Conservation (phyloP, 2,888 invertebrate species). For the Dromius quadrimaculatus region DNA sequence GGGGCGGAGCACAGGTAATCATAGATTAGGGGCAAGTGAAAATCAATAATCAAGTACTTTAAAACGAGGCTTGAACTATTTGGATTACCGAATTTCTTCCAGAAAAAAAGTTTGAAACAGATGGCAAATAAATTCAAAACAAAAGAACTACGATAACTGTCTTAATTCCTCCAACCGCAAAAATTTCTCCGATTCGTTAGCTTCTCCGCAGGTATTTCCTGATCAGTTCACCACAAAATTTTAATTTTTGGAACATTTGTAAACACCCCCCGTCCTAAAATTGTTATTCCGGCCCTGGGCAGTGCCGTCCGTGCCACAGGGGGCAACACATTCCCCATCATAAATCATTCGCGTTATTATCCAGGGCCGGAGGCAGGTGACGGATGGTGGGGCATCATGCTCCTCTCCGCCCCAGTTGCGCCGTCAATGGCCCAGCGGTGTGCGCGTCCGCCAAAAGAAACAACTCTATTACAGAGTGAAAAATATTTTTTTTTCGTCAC, state of each 20-base stretch:
- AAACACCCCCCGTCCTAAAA: neutral
- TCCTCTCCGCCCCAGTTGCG: slow-evolving; percentile 41
- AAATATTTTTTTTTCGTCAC: slow-evolving; percentile 50
- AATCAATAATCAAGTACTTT: too few species aligned
- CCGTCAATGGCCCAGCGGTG: slow-evolving; percentile 18
- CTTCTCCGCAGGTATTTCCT: neutral
- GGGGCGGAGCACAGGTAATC: slow-evolving; percentile 19
- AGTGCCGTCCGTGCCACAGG: slow-evolving; percentile 57
- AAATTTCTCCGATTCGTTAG: neutral
- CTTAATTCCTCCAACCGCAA: neutral
- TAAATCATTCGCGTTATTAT: slow-evolving; percentile 64
- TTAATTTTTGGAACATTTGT: neutral
- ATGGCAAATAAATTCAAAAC: neutral
- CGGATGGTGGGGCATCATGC: slow-evolving; percentile 57
- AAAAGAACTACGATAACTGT: neutral
- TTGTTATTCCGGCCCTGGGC: slow-evolving; percentile 9
- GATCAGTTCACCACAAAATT: neutral
- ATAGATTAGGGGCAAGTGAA: too few species aligned
- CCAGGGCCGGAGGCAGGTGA: slow-evolving; percentile 61
- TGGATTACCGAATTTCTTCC: too few species aligned
- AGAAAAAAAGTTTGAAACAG: too few species aligned
- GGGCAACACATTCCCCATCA: slow-evolving; percentile 62
- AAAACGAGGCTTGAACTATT: too few species aligned
- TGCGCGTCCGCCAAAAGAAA: slow-evolving; percentile 45
- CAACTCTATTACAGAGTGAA: slow-evolving; percentile 52